These are phyloP conservation scores for Panurus biarmicus DNA, from an alignment of 2,113 vertebrate genomes.

Conservation along the genomic window DNA sequence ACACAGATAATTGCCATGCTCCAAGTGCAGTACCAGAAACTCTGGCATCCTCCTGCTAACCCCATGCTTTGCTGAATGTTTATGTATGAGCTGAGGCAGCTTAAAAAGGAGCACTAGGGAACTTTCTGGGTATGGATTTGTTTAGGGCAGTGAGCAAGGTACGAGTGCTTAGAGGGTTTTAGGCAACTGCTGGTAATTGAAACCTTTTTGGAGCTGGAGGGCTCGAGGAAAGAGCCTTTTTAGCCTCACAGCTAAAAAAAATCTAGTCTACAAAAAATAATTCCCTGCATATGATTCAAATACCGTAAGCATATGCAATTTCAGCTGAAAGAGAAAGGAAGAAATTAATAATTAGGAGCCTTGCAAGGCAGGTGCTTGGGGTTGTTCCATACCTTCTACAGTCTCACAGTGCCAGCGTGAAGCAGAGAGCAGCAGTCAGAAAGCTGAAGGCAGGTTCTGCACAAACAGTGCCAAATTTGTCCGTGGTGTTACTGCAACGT, in stretches of 20 bases:
- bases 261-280: not conserved
- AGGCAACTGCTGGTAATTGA: slow-evolving; percentile 1
- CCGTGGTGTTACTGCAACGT: not conserved
- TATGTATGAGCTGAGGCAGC: not conserved
- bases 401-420: not conserved
- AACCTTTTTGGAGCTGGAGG: not conserved
- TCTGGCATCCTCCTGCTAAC: not conserved
- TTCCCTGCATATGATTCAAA: not conserved
- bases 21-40: not conserved
- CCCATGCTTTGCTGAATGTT: not conserved
- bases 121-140: not conserved
- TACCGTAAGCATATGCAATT: not conserved
- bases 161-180: not conserved
- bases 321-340: not conserved
- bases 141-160: not conserved
- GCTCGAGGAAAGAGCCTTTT: not conserved
- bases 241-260: not conserved
- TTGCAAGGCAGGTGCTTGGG: not conserved
- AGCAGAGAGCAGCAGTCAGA: not conserved
- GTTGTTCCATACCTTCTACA: not conserved
- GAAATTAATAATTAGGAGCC: not conserved
- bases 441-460: not conserved
- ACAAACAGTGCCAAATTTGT: not conserved
- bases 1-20: not conserved
- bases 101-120: not conserved